Base-by-base conservation (phyloP, 92 coral and sea anemone species). In the Actinernus sp. region DNA sequence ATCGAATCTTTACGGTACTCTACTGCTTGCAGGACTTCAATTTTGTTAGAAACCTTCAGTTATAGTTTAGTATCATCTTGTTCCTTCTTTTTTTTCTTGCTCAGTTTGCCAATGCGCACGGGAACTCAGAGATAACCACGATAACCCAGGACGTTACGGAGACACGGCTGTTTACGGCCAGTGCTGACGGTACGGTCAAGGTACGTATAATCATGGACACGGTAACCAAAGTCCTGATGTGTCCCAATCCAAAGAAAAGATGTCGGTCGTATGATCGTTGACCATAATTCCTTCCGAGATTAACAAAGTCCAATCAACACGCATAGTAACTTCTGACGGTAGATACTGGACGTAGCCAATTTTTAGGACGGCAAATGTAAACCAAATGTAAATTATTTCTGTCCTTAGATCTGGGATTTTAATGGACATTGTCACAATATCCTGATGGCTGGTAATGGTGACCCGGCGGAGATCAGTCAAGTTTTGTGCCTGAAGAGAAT, bases 361-460 rank as follows among this genome's bases (percentile, higher is more conserved):
- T n/a, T n/a, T n/a, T n/a, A n/a, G n/a, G n/a, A n/a, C n/a, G n/a
- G n/a, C n/a, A n/a, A n/a, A n/a, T n/a, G n/a, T n/a, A n/a, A n/a
- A n/a, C n/a, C n/a, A n/a, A n/a, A n/a, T n/a, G n/a, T n/a, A n/a
- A n/a, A n/a, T n/a, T n/a, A n/a, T n/a, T n/a, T n/a, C n/a, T n/a
- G n/a, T 12, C 58, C 58, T 45, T 62, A 93, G 98, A 90, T 93
- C 63, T 93, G 98, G 97, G 98, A 93, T 62, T 93, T 93, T 47
- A 93, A 93, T 73, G 98, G 98, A 12, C 98, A 93, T 52, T 93
- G 98, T 78, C 98, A 93, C 59, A 81, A 90, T 56, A 88, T 93
- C 19, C 73, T 93, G 56, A 92, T 93, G 92, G 98, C 97, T 55
- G 98, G 98, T 4, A 85, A 93, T 72, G 98, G 98, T 1, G 73